Percentiles rank a stretch among this genome's conserved stretches.
Conservation (phyloP, 2,888 invertebrate genomes). For the Teleiodes luculella region DNA sequence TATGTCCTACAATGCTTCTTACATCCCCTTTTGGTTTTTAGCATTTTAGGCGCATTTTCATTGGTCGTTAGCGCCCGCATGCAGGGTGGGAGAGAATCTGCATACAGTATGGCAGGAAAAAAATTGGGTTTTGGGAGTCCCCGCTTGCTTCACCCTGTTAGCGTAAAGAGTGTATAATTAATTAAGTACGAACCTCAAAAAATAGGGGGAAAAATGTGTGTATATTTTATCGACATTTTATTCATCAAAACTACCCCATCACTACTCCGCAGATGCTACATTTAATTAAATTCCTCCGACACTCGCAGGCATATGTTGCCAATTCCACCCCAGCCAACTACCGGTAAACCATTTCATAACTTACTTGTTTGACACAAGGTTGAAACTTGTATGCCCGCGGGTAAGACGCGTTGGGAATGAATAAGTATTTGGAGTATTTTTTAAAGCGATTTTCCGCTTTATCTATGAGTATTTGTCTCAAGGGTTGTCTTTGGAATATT, state of each 20-base stretch:
- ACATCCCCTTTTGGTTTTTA: too few species aligned
- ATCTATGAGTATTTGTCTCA: not conserved
- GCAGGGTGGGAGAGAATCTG: too few species aligned
- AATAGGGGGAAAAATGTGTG: too few species aligned
- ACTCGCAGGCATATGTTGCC: conserved; percentile 73
- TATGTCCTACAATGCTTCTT: too few species aligned
- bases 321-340: conserved; percentile 37
- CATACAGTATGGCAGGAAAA: too few species aligned
- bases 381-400: not conserved
- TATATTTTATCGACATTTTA: too few species aligned
- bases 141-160: too few species aligned
- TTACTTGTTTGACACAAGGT: conserved; percentile 13
- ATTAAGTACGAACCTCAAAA: too few species aligned
- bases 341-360: conserved; percentile 20
- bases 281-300: conserved; percentile 82
- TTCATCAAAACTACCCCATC: conserved; percentile 21
- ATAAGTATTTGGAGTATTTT: conserved; percentile 15
- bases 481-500: conserved; percentile 11
- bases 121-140: too few species aligned
- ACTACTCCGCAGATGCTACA: conserved; percentile 44
- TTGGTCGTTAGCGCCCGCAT: too few species aligned
- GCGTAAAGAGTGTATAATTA: too few species aligned
- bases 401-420: accelerated
- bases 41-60: too few species aligned
- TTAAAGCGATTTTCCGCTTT: conserved; percentile 6